phyloP scores from a whole-genome alignment of 2,113 vertebrate genomes.

The Thinocorus orbignyianus region DNA sequence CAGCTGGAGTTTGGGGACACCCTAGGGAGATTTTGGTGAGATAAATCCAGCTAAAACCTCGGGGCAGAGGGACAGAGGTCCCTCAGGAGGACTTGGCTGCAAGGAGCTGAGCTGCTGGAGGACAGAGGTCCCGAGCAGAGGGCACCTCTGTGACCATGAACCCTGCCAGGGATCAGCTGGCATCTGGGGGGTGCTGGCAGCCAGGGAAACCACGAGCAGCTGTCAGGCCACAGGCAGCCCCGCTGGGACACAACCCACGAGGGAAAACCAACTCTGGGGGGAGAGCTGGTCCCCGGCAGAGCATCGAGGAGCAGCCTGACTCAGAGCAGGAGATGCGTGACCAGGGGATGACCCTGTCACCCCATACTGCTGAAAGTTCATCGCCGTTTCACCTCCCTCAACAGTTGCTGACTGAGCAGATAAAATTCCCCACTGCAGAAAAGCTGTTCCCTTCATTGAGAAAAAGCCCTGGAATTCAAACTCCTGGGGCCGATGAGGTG shows the following conservation, averaged over 20 bases:
- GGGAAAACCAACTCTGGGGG: accelerated
- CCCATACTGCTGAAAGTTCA: slow-evolving; percentile 4
- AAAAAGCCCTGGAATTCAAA: not conserved
- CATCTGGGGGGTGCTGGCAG: not conserved
- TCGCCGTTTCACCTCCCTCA: not conserved
- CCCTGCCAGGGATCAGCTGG: accelerated
- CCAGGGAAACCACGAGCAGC: not conserved
- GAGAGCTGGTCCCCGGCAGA: not conserved
- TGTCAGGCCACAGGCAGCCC: not conserved
- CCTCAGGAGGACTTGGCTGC: not conserved
- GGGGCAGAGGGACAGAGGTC: not conserved
- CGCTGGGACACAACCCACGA: accelerated
- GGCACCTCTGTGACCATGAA: too few relatives aligned
- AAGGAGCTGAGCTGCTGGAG: not conserved
- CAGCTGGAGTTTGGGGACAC: not conserved
- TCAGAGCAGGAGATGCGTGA: not conserved
- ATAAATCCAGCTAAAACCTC: not conserved
- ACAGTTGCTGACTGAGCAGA: not conserved
- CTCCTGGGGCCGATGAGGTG: accelerated
- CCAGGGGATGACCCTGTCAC: not conserved
- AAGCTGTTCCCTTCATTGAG: not conserved
- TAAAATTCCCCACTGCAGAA: not conserved
- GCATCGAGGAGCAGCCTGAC: not conserved
- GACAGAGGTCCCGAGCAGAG: not conserved
- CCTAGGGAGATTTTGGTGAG: not conserved